Evolutionary conservation across 30 jellyfish, hydroid and myxozoan species (phyloP).

Genomic region (Rhopilema esculentum): DNA sequence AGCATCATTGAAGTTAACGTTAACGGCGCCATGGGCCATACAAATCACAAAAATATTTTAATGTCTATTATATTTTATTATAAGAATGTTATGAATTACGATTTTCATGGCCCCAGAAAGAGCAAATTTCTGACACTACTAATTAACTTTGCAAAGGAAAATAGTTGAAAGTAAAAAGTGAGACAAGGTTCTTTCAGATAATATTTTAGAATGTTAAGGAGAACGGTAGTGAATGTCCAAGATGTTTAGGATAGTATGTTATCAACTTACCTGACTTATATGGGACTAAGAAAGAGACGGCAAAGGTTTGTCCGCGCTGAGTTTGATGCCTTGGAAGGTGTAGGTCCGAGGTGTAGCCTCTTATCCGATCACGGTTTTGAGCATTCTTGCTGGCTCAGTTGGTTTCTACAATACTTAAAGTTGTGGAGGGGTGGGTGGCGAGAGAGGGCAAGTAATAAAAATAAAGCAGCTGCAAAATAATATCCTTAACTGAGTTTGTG

Average conservation of each 20-base stretch:
- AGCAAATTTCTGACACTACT: not conserved
- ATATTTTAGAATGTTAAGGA: not conserved
- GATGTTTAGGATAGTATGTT: not conserved
- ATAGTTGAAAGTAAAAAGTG: no score
- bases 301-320: not conserved
- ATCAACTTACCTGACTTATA: not conserved
- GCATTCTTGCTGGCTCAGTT: no score
- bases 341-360: not conserved
- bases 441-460: no score
- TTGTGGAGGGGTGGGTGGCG: no score
- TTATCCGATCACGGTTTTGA: no score
- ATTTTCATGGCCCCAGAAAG: not conserved
- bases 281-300: not conserved
- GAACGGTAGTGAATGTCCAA: not conserved
- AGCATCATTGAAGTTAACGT: slow-evolving; percentile 97
- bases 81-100: not conserved
- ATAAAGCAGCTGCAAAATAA: no score
- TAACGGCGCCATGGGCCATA: slow-evolving; percentile 86
- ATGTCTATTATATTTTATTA: not conserved
- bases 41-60: not conserved
- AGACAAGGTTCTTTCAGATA: not conserved
- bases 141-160: not conserved
- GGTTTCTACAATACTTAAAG: no score
- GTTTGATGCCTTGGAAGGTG: not conserved
- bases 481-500: no score